Conservation (phyloP, 1,140 invertebrate genomes). For the Oryctes rhinoceros region DNA sequence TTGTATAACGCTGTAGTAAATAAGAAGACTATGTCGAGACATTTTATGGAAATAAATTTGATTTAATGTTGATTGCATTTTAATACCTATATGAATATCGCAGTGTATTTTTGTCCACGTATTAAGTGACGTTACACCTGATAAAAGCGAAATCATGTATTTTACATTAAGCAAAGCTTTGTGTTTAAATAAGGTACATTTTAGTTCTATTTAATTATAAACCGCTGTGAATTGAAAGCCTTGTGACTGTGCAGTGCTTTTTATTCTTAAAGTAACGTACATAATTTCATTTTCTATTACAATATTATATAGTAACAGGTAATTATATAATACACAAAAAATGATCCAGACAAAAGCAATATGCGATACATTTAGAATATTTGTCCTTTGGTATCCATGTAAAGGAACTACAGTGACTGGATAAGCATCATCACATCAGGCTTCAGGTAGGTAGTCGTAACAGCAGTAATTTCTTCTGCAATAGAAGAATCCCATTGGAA, state of each 20-base stretch:
- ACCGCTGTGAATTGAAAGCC: background rate
- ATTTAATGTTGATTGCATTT: no score
- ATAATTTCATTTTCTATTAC: background rate
- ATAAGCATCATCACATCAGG: conserved; percentile 77
- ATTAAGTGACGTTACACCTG: no score
- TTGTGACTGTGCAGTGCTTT: background rate
- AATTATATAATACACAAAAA: conserved; percentile 18
- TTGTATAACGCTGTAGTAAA: no score
- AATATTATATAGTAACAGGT: background rate
- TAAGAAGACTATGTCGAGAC: no score
- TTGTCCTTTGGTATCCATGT: background rate
- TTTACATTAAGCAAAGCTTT: background rate
- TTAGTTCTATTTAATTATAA: background rate
- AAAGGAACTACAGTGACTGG: conserved; percentile 65
- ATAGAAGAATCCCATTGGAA: conserved; percentile 70
- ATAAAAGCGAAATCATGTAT: background rate
- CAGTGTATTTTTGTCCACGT: no score
- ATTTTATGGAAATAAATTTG: no score
- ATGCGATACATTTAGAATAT: background rate
- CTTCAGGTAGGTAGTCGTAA: conserved; percentile 72
- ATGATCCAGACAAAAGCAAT: background rate
- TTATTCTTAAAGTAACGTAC: conserved; percentile 27
- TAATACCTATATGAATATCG: no score
- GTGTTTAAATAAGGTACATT: background rate
- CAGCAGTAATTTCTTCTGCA: conserved; percentile 63